phyloP scores from a whole-genome alignment of 2,797 vertebrate species.

The Brachyrhaphis roseni region DNA sequence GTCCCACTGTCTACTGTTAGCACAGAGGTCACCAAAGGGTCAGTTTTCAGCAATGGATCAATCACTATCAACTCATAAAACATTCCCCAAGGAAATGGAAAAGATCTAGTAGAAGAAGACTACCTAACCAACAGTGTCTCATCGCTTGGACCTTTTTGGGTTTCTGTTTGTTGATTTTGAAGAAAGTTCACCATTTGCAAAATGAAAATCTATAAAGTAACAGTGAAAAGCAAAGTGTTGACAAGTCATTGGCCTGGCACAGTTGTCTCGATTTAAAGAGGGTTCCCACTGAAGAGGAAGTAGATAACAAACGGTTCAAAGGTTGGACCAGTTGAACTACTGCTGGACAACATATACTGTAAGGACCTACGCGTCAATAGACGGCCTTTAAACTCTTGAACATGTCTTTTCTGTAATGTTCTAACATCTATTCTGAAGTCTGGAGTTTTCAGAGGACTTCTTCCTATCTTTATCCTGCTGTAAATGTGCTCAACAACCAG shows the following conservation, averaged over 20 bases:
- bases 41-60: slow-evolving; percentile 81
- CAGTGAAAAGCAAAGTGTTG: slow-evolving; percentile 33
- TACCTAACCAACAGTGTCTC: slow-evolving; percentile 32
- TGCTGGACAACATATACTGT: slow-evolving; percentile 19
- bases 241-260: slow-evolving; percentile 24
- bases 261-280: slow-evolving; percentile 32
- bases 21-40: slow-evolving; percentile 86
- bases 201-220: slow-evolving; percentile 41
- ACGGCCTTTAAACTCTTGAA: slow-evolving; percentile 22
- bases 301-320: slow-evolving; percentile 60
- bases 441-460: slow-evolving; percentile 15
- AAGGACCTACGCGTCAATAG: slow-evolving; percentile 18
- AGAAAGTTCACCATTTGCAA: slow-evolving; percentile 47
- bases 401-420: slow-evolving; percentile 23
- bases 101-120: slow-evolving; percentile 8
- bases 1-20: slow-evolving; percentile 88
- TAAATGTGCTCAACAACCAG: slow-evolving; percentile 5
- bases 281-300: slow-evolving; percentile 50
- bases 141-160: slow-evolving; percentile 32
- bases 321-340: slow-evolving; percentile 42
- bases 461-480: slow-evolving; percentile 24
- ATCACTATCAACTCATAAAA: slow-evolving; percentile 69
- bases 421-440: slow-evolving; percentile 10
- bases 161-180: slow-evolving; percentile 35
- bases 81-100: slow-evolving; percentile 25